Base-by-base conservation (phyloP, 2,113 vertebrate genomes). In the Lophius piscatorius region DNA sequence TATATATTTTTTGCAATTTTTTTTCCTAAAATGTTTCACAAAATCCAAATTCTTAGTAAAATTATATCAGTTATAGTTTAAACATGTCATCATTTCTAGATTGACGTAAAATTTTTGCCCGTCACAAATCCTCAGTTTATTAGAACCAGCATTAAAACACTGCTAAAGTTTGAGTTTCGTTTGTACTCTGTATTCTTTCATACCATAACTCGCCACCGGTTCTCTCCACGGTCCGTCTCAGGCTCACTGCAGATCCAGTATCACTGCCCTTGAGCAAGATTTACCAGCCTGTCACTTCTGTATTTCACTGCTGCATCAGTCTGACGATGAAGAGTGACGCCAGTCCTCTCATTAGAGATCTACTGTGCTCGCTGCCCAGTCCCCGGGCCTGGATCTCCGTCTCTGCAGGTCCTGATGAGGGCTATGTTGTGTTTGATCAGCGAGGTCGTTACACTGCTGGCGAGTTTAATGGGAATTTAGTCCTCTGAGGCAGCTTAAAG, bases 281-380 rank as follows among this genome's bases (percentile, higher is more conserved):
- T 28, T 48, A 40, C 38, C 1, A 12, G 31, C 29, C 49, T 4
- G 23, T n/a, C 14, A 7, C 40, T 22, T 63, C 61, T 47, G n/a
- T 20, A 20, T n/a, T 14, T 9, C 0, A 23, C 6, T 44, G 22
- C 2, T 41, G 9, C n/a, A 69, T 44, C 56, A 45, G 45, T 26
- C 2, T 29, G 33, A 22, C 59, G 60, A 70, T 71, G 46, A 12
- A 18, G 45, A 22, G 40, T 46, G 71, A 66, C 68, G 42, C 3
- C 42, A 13, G 26, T 78, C 39, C 33, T 52, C 49, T 65, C 46
- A 46, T 38, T 5, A 22, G 42, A 49, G 49, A 40, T 38, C 47
- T 16, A 29, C 34, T 2, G 56, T 29, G 38, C 28, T 20, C 5
- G 33, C 58, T 2, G n/a, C 49, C 41, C 0, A n/a, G 21, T 39